Base-by-base conservation (phyloP, 2,797 vertebrate species). In the Salarias fasciatus region DNA sequence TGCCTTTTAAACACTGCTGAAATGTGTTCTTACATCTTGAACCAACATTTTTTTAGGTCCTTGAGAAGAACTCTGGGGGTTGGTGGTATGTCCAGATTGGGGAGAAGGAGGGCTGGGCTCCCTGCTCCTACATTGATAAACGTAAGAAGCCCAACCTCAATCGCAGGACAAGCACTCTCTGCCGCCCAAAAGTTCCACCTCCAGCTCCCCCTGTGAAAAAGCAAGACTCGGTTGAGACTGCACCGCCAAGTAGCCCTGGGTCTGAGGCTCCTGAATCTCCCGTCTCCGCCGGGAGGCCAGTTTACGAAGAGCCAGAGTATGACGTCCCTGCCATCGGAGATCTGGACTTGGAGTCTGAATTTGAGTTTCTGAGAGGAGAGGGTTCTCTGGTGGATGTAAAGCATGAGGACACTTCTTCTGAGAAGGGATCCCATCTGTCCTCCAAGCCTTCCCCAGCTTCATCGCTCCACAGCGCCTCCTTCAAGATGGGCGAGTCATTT, bases 31-130 rank as follows among this genome's bases (percentile, higher is more conserved):
- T 33, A 35, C 9, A 35, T 24, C n/a, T n/a, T 35, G 33, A 9
- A 6, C 9, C 35, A 1, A 35, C 33, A 35, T 35, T 33, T 35
- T 35, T 33, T 60, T 74, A 99, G 98, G 98, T 99, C 53, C 98
- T 99, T 30, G 98, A 99, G 84, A 99, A 99, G 89, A 99, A 99
- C 87, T 98, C 97, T 5, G 96, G 98, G 1, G 98, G 98, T 49
- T 99, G 98, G 98, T 99, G 98, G 98, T 99, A 99, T 0, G 98
- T 99, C 71, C 97, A 99, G 78, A 99, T 99, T 15, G 98, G 98
- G 45, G 97, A 99, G 49, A 95, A 94, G 76, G 98, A 99, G 82
- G 98, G 98, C 77, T 99, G 98, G 98, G 98, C 98, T 77, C 98
- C 98, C 8, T 98, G 96, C 2, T 99, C 98, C 31, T 99, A 97